Conservation (phyloP, 1,140 invertebrate genomes). For the Mya arenaria region DNA sequence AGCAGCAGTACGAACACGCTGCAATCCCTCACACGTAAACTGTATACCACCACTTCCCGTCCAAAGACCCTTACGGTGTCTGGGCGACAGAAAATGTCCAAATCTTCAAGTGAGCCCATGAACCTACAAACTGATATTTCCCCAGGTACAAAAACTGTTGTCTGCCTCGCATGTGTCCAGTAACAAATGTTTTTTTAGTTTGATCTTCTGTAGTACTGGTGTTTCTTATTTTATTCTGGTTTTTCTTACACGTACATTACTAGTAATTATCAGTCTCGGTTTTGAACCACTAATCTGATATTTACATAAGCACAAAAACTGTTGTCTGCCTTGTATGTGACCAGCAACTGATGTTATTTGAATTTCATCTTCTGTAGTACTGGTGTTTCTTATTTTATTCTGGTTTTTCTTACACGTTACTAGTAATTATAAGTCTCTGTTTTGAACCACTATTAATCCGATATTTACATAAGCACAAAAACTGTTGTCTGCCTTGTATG, state of each 20-base stretch:
- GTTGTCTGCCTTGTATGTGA: not conserved
- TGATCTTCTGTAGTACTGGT: no score
- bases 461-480: no score
- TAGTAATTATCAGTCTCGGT: no score
- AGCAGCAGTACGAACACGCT: slow-evolving; percentile 20
- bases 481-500: no score
- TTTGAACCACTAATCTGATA: not conserved
- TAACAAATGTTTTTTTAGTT: not conserved
- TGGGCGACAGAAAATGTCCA: slow-evolving; percentile 70
- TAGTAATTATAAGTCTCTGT: no score
- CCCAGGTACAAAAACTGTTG: slow-evolving; percentile 71
- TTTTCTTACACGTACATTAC: no score
- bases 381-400: no score
- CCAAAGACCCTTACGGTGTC: slow-evolving; percentile 70
- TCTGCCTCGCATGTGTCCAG: no score
- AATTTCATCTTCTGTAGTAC: no score
- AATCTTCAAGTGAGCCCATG: slow-evolving; percentile 79
- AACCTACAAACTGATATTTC: slow-evolving; percentile 79
- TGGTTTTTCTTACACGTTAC: no score
- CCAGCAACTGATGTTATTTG: not conserved
- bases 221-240: no score
- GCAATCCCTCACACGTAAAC: slow-evolving; percentile 41
- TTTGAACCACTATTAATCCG: no score
- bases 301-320: not conserved
- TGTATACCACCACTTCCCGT: slow-evolving; percentile 56